Evolutionary conservation across 2,797 vertebrate species (phyloP).

Genomic region (Channallabes apus): DNA sequence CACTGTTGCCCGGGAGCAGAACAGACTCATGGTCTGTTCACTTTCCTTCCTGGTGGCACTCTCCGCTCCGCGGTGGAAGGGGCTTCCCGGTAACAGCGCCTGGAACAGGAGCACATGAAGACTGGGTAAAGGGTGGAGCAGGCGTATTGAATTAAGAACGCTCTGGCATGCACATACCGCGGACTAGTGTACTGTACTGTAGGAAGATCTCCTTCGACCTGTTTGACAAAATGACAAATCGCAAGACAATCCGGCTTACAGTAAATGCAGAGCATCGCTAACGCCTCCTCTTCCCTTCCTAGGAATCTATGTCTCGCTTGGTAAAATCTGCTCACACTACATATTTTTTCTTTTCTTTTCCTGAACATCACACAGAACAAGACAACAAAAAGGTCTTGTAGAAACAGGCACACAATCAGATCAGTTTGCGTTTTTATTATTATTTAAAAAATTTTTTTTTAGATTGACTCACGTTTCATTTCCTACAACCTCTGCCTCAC

Average conservation of each 20-base stretch:
- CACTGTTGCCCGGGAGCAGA: slow-evolving; percentile 28
- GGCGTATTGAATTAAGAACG: slow-evolving; percentile 39
- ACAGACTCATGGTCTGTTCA: slow-evolving; percentile 39
- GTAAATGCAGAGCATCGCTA: slow-evolving; percentile 51
- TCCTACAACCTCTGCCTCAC: slow-evolving; percentile 60
- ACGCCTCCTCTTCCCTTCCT: slow-evolving; percentile 40
- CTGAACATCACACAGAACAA: slow-evolving; percentile 48
- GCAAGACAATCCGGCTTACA: slow-evolving; percentile 9
- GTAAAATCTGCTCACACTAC: slow-evolving; percentile 57
- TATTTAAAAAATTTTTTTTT: not conserved
- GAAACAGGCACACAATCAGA: slow-evolving; percentile 52
- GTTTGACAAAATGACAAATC: not conserved
- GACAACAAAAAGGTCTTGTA: slow-evolving; percentile 50
- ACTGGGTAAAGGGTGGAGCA: slow-evolving; percentile 29
- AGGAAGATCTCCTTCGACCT: slow-evolving; percentile 4
- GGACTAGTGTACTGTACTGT: not conserved
- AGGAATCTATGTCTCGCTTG: slow-evolving; percentile 54
- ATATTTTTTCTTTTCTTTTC: slow-evolving; percentile 33
- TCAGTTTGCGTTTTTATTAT: slow-evolving; percentile 40
- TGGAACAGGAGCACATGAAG: slow-evolving; percentile 36
- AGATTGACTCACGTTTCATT: slow-evolving; percentile 56
- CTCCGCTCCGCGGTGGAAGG: slow-evolving; percentile 37
- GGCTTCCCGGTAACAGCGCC: slow-evolving; percentile 42
- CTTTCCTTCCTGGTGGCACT: slow-evolving; percentile 35
- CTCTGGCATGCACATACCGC: slow-evolving; percentile 22